Conservation (phyloP, 2,797 vertebrate genomes). For the Emys orbicularis region DNA sequence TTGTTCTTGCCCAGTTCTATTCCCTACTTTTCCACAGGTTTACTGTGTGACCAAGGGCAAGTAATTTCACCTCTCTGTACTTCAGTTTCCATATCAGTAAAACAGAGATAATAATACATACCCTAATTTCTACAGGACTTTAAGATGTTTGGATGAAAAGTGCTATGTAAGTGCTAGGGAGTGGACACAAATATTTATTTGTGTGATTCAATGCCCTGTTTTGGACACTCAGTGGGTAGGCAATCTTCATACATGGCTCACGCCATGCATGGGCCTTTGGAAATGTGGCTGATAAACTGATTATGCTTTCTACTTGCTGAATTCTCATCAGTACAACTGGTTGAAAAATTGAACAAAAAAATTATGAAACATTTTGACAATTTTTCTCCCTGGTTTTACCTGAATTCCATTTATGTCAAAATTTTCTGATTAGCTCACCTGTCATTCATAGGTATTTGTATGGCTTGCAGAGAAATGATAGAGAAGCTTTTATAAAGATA, state of each 20-base stretch:
- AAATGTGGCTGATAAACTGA: neutral
- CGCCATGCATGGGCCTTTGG: accelerated
- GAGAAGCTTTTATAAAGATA: neutral
- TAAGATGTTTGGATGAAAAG: neutral
- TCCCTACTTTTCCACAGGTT: neutral
- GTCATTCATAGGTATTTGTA: neutral
- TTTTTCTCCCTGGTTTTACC: too few relatives aligned
- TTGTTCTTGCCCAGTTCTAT: neutral
- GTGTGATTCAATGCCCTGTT: neutral
- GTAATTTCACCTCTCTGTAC: neutral
- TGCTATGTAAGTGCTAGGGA: neutral
- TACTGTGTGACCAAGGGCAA: neutral
- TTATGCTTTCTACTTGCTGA: accelerated
- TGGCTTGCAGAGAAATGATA: neutral
- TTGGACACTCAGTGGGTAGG: neutral
- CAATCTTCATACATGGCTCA: neutral
- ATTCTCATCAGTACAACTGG: neutral
- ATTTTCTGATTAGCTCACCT: neutral
- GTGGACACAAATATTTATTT: neutral
- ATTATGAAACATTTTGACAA: accelerated
- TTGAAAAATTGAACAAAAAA: neutral
- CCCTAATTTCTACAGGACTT: neutral
- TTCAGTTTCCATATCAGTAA: neutral
- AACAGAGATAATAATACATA: neutral
- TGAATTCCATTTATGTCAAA: neutral